phyloP scores from a whole-genome alignment of 2,113 vertebrate species.

The Gallinago paraguaiae region DNA sequence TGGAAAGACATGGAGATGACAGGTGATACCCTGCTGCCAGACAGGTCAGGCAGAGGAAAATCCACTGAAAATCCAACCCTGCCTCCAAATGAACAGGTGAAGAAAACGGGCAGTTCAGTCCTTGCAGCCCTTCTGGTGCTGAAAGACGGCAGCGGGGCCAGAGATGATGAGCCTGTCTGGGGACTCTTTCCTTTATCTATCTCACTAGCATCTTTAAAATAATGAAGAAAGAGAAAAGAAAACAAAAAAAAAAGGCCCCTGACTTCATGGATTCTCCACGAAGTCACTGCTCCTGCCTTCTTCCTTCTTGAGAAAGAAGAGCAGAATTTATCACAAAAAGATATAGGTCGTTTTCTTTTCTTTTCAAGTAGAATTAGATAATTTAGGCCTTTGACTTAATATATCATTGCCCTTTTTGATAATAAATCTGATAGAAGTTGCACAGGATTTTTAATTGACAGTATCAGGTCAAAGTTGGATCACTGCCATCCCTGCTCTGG shows the following conservation, averaged over 20 bases:
- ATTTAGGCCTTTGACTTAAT: neutral
- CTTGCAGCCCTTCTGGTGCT: neutral
- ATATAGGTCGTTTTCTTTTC: neutral
- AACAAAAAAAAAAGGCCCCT: neutral
- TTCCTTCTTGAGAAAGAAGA: neutral
- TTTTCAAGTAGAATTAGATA: neutral
- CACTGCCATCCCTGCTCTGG: neutral
- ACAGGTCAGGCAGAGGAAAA: neutral
- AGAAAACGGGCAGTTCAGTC: neutral
- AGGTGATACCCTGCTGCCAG: neutral
- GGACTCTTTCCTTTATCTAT: neutral
- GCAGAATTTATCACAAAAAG: neutral
- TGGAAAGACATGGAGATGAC: neutral
- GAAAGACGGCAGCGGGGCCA: neutral
- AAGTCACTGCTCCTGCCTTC: neutral
- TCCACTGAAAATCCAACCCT: neutral
- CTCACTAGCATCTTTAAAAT: neutral
- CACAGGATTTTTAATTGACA: neutral
- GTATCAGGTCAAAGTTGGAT: neutral
- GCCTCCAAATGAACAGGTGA: rapidly evolving
- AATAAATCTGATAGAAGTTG: neutral
- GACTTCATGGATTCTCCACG: neutral
- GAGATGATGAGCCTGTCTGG: neutral
- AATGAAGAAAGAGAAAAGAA: neutral
- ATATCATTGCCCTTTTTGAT: neutral